Base-by-base conservation (phyloP, 2,888 invertebrate genomes). In the Laothoe populi region DNA sequence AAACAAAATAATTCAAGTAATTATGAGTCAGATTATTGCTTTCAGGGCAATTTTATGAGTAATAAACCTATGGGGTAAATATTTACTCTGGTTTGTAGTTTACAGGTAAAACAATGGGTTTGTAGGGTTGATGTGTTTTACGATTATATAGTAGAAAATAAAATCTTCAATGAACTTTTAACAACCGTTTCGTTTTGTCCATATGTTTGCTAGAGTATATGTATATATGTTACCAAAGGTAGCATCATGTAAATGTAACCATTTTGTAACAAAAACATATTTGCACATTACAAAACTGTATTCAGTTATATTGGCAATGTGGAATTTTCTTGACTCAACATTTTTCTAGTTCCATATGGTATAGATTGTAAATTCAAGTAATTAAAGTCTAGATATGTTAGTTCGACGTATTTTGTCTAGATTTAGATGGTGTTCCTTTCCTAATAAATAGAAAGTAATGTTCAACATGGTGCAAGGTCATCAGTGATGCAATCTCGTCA, bases 381-480 rank as follows among this genome's bases (percentile, higher is more conserved):
- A 53, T 35, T 53, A 35, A 8, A 21, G 19, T 19, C 53, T 35
- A 53, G 35, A 11, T 11, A 35, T 11, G 53, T 21, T 19, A 53
- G 10, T 11, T 16, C 19, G 16, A 11, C 53, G 19, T 11, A 53
- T 10, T 53, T 11, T 35, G 31, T 10, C 35, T 19, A 53, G 31
- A 53, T 53, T 35, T 53, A 31, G 19, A 53, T 53, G 53, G 35
- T 53, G 19, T 35, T 53, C 35, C 35, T 53, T 53, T 53, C 53
- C 53, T 53, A 53, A 53, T 53, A 19, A 79, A 75, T 86, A 85
- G 87, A 87, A 87, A 87, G 87, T 84, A 78, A 67, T 63, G 65
- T 65, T 69, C 65, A 74, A 53, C 64, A 63, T 60, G 60, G 62
- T 66, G 68, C 83, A 87, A 87, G 87, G 87, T 83, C 84, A 83